Evolutionary conservation across 2,113 vertebrate species (phyloP).

Genomic region (Candoia aspera): DNA sequence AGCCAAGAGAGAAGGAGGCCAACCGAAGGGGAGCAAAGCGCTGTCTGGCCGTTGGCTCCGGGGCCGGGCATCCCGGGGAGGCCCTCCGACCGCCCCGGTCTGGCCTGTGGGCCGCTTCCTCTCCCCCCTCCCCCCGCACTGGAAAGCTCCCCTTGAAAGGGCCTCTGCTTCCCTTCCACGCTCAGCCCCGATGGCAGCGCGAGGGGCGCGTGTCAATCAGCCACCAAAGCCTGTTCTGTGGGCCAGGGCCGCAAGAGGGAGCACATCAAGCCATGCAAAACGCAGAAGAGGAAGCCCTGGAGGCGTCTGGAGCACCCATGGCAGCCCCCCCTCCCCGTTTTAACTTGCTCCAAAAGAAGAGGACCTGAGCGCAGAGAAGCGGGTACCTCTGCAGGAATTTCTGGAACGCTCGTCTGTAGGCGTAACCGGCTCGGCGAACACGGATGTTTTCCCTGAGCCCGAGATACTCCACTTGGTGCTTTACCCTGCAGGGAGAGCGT

Average conservation of each 20-base stretch:
- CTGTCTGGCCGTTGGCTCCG: background rate
- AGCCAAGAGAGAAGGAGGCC: background rate
- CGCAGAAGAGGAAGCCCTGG: background rate
- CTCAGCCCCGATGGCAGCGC: fast-evolving
- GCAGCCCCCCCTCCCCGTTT: background rate
- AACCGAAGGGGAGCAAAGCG: background rate
- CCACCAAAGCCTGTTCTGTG: background rate
- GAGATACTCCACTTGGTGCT: slow-evolving; percentile 97
- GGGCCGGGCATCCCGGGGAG: too few species aligned
- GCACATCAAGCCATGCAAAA: background rate
- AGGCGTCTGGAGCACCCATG: background rate
- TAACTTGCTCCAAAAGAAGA: background rate
- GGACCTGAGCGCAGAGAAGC: background rate
- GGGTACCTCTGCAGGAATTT: slow-evolving; percentile 95
- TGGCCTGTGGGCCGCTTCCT: background rate
- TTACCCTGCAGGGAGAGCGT: slow-evolving; percentile 78
- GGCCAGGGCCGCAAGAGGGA: background rate
- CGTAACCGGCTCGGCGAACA: slow-evolving; percentile 95
- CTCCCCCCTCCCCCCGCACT: fast-evolving
- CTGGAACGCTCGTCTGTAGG: slow-evolving; percentile 90
- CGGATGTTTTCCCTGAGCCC: slow-evolving; percentile 97
- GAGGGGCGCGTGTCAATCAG: background rate
- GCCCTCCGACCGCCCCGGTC: background rate
- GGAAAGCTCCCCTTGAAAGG: background rate
- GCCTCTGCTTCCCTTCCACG: background rate